Conservation (phyloP, 2,113 vertebrate genomes). For the Nyctereutes procyonoides region DNA sequence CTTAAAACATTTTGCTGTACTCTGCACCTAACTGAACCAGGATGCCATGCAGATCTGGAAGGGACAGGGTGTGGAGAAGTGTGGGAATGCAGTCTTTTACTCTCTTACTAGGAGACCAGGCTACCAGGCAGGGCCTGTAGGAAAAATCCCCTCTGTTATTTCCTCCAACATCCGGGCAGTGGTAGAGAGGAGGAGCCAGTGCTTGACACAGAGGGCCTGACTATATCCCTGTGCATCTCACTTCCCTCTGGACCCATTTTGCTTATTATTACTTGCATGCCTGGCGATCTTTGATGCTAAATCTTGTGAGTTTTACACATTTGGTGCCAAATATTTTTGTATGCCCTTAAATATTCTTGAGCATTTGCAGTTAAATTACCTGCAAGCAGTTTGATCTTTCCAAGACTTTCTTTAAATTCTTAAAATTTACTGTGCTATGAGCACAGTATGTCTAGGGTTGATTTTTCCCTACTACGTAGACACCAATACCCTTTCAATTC, state of each 20-base stretch:
- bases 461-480: neutral
- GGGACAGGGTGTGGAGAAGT: neutral
- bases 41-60: neutral
- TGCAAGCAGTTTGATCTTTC: neutral
- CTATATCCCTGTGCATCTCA: neutral
- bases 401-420: neutral
- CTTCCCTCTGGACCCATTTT: neutral
- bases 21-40: neutral
- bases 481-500: neutral
- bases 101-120: neutral
- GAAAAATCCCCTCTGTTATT: rapidly evolving
- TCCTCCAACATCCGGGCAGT: neutral
- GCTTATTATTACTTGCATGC: neutral
- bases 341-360: neutral
- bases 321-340: neutral
- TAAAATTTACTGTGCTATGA: neutral
- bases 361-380: neutral
- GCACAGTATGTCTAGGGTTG: no score
- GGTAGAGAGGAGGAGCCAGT: no score
- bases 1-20: neutral
- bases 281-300: neutral
- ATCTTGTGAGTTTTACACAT: neutral
- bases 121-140: rapidly evolving
- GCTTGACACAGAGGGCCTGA: neutral
- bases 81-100: neutral